phyloP scores from a whole-genome alignment of 2,113 vertebrate species.

The Todiramphus chloris region DNA sequence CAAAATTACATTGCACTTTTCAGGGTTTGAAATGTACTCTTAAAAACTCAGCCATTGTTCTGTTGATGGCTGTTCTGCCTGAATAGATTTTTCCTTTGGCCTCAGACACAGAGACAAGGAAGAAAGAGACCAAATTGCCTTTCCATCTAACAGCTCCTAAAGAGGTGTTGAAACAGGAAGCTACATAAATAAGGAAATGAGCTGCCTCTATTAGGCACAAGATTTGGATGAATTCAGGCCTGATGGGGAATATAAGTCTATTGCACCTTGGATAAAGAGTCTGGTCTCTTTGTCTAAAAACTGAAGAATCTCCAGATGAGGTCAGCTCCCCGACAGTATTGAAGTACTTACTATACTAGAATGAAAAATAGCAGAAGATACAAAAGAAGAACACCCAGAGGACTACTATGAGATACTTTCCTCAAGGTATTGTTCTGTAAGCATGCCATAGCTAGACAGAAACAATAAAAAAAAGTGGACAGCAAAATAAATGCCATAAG shows the following conservation, averaged over 20 bases:
- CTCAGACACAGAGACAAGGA: neutral
- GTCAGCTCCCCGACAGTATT: neutral
- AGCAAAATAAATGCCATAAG: neutral
- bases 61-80: neutral
- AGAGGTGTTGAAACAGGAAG: neutral
- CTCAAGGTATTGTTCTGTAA: neutral
- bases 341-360: neutral
- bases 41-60: neutral
- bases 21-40: neutral
- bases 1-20: neutral
- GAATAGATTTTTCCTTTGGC: slow-evolving; percentile 2
- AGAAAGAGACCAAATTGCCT: neutral
- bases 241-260: neutral
- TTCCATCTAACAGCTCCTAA: neutral
- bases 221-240: neutral
- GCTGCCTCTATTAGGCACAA: neutral
- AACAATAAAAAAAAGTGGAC: neutral
- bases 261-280: neutral
- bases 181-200: slow-evolving; percentile 30
- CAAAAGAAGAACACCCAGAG: neutral
- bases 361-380: neutral
- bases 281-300: neutral
- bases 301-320: neutral
- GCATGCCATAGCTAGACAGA: neutral
- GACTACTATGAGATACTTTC: neutral